Base-by-base conservation (phyloP, 2,888 invertebrate species). In the Leptopilina myrica region DNA sequence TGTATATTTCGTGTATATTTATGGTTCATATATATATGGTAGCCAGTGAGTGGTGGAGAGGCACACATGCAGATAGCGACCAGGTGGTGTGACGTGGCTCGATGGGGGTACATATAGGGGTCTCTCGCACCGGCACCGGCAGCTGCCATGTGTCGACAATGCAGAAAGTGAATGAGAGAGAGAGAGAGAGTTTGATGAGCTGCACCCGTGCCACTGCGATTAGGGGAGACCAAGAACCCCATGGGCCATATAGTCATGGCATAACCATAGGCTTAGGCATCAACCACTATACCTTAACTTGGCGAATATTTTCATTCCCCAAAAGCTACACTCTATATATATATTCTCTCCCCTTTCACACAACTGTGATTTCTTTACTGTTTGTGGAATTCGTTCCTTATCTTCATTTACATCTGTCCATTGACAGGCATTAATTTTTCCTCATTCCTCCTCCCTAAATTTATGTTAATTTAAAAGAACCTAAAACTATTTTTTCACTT, bases 61-160 rank as follows among this genome's bases (percentile, higher is more conserved):
- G 20, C 85, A 85, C 86, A 85, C 85, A 87, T 86, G 86, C 85
- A 85, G 86, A 85, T 86, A 85, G 87, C 85, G 87, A 87, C 90
- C 91, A 91, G 91, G 91, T 91, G 91, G 88, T 90, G 90, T 91
- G 91, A 91, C 91, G 91, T 90, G 88, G 89, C 88, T 85, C 84
- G 33, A 56, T 56, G 33, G 69, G 69, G 69, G 53, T 56, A 67
- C 26, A 64, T 6, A 67, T 73, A 53, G 69, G 69, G 69, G 69
- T 73, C 69, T 20, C 69, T 73, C 53, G 9, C 69, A 56, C 56
- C n/a, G 56, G 56, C 69, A 73, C 56, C n/a, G 56, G 56, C 69
- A 73, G 69, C 69, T 73, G 69, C 69, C 14, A 33, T 56, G 56
- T 53, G 69, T 53, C 69, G 69, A 73, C 69, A 73, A 73, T 73